A percentile compares a stretch with the other conserved stretches of the same genome.
These are phyloP conservation scores for Pogona vitticeps DNA, from an alignment of 2,113 vertebrate species.

Conservation along the genomic window DNA sequence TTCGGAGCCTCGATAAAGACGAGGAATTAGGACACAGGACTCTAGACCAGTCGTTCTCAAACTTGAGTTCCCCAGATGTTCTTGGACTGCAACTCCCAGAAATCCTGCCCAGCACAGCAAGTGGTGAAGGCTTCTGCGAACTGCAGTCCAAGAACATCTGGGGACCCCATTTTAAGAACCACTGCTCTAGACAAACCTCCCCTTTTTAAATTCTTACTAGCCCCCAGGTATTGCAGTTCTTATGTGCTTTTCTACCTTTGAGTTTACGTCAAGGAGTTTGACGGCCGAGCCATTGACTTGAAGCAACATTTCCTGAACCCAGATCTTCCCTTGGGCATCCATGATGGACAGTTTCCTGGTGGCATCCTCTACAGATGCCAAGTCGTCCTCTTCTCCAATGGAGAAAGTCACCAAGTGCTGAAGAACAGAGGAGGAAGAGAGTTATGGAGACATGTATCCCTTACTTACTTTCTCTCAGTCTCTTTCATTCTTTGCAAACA, in stretches of 20 bases:
- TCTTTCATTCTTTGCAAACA: background rate
- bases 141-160: no score
- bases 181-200: no score
- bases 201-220: background rate
- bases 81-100: no score
- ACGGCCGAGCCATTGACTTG: slow-evolving; percentile 63
- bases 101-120: no score
- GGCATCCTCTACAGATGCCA: slow-evolving; percentile 73
- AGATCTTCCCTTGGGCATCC: slow-evolving; percentile 74
- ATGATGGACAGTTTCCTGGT: slow-evolving; percentile 65
- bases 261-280: slow-evolving; percentile 63
- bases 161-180: no score
- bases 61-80: no score
- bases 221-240: no score
- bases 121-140: no score
- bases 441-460: background rate
- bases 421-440: background rate
- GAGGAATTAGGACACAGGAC: background rate
- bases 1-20: background rate
- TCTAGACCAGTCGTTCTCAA: no score
- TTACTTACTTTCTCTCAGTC: background rate
- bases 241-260: slow-evolving; percentile 60
- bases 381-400: slow-evolving; percentile 68
- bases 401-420: slow-evolving; percentile 76
- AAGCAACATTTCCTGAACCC: slow-evolving; percentile 77